Evolutionary conservation across 2,888 invertebrate species (phyloP).

Genomic region (Nephrotoma appendiculata): DNA sequence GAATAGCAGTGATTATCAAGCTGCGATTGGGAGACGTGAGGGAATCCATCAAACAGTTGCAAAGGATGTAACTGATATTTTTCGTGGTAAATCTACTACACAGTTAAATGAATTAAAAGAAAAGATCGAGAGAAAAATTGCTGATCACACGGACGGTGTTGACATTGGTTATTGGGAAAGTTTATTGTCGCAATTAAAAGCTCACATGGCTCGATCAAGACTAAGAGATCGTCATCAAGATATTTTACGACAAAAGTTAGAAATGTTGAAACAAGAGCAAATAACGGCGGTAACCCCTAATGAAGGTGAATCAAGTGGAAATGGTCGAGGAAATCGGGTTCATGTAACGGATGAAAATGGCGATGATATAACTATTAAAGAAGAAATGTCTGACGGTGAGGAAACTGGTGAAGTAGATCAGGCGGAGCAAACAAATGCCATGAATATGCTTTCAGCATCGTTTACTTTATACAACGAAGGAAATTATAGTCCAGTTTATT

Average conservation of each 20-base stretch:
- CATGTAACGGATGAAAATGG: slow-evolving; percentile 21
- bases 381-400: slow-evolving; percentile 4
- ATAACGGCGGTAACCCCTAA: slow-evolving; percentile 23
- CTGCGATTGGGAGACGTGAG: slow-evolving; percentile 36
- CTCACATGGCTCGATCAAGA: slow-evolving; percentile 86
- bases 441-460: slow-evolving; percentile 29
- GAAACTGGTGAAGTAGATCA: slow-evolving; percentile 1
- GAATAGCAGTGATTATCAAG: slow-evolving; percentile 40
- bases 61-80: slow-evolving; percentile 74
- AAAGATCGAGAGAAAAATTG: slow-evolving; percentile 77
- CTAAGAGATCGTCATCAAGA: slow-evolving; percentile 85
- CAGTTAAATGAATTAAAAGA: slow-evolving; percentile 72
- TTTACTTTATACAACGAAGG: slow-evolving; percentile 63
- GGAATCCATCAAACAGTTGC: slow-evolving; percentile 83
- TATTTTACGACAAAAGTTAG: slow-evolving; percentile 74
- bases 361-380: slow-evolving; percentile 2
- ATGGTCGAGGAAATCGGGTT: slow-evolving; percentile 20
- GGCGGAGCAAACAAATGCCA: slow-evolving; percentile 8
- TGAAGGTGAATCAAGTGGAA: slow-evolving; percentile 26
- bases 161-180: slow-evolving; percentile 99
- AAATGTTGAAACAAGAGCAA: slow-evolving; percentile 77
- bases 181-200: slow-evolving; percentile 85
- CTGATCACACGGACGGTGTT: slow-evolving; percentile 70
- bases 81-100: slow-evolving; percentile 82
- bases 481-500: slow-evolving; percentile 66